Base-by-base conservation (phyloP, 2,797 vertebrate species). In the Pempheris klunzingeri region DNA sequence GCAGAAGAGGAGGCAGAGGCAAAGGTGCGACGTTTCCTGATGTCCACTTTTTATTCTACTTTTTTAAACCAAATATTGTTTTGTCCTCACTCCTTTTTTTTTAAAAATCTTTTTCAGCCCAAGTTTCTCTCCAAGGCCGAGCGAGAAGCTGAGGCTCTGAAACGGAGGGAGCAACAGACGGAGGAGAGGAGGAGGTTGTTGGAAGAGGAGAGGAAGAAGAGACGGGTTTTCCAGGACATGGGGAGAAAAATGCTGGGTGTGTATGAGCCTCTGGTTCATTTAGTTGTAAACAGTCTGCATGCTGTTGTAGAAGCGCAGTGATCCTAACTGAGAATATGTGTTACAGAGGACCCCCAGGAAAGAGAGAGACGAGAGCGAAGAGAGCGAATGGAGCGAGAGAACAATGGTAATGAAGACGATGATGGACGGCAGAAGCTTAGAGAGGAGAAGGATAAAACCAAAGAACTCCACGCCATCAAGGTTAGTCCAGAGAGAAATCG, bases 361-460 rank as follows among this genome's bases (percentile, higher is more conserved):
- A 92, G 98, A 0, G 98, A 99, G 70, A 95, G 98, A 4, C 90
- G 98, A 0, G 98, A 99, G 71, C 95, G 98, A 14, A 94, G 98
- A 0, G 98, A 99, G 72, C 92, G 98, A 61, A 97, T 99, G 95
- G 98, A 99, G 66, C 93, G 98, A 43, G 98, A 99, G 80, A 99
- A 94, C 88, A 99, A 99, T 0, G 97, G 97, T 28, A 98, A 97
- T 0, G 97, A 98, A 84, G 98, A 98, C 0, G 97, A 99, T 39
- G 98, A 99, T 47, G 98, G 97, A 47, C 92, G 98, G 63, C 96
- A 96, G 86, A 99, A 99, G 85, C 97, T 99, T 81, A 95, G 98
- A 12, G 97, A 99, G 87, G 98, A 99, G 89, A 99, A 99, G 49
- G 98, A 99, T 81, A 99, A 99, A 88, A 95, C 96, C 92, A 99